Conservation (phyloP, 1,140 invertebrate genomes). For the Orius insidiosus region DNA sequence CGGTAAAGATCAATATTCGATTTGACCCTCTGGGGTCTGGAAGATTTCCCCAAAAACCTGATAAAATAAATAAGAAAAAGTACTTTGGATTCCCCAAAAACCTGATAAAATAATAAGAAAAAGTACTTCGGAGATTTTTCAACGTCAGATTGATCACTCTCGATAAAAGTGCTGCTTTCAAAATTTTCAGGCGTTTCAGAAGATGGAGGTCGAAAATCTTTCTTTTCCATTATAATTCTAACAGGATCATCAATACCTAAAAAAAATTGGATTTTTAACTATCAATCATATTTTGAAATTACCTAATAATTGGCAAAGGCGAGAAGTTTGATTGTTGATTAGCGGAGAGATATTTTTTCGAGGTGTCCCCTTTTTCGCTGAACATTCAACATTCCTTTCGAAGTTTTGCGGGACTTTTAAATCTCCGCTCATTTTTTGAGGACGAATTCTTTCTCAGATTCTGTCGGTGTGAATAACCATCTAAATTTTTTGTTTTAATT, state of each 20-base stretch:
- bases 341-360: conserved; percentile 3
- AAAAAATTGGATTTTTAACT: background rate
- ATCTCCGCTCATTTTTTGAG: conserved; percentile 43
- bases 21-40: too few species aligned
- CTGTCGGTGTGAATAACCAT: conserved; percentile 55
- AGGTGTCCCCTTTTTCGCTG: conserved; percentile 21
- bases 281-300: background rate
- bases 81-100: too few species aligned
- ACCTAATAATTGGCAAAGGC: conserved; percentile 11
- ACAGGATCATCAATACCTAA: conserved; percentile 8
- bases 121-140: conserved; percentile 4
- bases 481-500: conserved; percentile 26
- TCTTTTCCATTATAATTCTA: background rate
- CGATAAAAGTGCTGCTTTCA: background rate
- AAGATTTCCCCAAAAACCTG: too few species aligned
- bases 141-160: background rate
- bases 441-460: conserved; percentile 52
- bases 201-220: background rate
- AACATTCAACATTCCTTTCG: conserved; percentile 44
- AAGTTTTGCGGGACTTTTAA: conserved; percentile 63
- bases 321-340: conserved; percentile 8
- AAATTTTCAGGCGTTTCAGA: background rate
- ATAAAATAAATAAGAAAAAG: background rate
- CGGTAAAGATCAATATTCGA: too few species aligned
- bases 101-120: too few species aligned